Base-by-base conservation (phyloP, 2,113 vertebrate genomes). In the Ciconia stormi region DNA sequence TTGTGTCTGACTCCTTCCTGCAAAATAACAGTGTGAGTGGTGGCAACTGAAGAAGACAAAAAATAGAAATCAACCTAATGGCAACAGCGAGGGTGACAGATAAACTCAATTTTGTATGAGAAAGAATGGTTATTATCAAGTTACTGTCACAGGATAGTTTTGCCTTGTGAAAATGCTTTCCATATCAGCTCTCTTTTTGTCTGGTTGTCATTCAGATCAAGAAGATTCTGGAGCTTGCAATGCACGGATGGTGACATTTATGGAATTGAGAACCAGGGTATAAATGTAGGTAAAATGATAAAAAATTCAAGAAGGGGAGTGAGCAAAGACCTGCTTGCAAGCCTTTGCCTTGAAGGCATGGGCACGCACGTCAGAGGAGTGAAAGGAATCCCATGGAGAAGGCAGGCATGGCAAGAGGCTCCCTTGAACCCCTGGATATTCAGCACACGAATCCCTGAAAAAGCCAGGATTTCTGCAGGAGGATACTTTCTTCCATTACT, bases 331-430 rank as follows among this genome's bases (percentile, higher is more conserved):
- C 19, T 56, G 9, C 14, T 58, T 78, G 36, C 1, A 3, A 69
- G 49, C 15, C 72, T 56, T 89, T 26, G 2, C 80, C 27, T 59
- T 56, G 55, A 81, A 81, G 36, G 29, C 55, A 11, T 26, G 32
- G 53, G 23, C 25, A 72, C 0, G 0, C 8, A 26, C 0, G 0
- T 58, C 20, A 73, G 65, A 63, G 49, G 23, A 40, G 27, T 55
- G 40, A 44, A 66, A 72, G 8, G 16, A 71, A 79, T 46, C 30
- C 36, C 36, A 11, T 12, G 23, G 56, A 74, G 20, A 46, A 76
- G 16, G 44, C 36, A 52, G 38, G 7, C 22, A 30, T 63, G 52
- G 27, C 56, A 85, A 63, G 38, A 88, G 23, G 5, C n/a, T 53
- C 18, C 47, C 38, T 67, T 40, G n/a, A 88, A 26, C 1, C 19